phyloP scores from a whole-genome alignment of 92 coral and sea anemone species.

The Porites lobata region DNA sequence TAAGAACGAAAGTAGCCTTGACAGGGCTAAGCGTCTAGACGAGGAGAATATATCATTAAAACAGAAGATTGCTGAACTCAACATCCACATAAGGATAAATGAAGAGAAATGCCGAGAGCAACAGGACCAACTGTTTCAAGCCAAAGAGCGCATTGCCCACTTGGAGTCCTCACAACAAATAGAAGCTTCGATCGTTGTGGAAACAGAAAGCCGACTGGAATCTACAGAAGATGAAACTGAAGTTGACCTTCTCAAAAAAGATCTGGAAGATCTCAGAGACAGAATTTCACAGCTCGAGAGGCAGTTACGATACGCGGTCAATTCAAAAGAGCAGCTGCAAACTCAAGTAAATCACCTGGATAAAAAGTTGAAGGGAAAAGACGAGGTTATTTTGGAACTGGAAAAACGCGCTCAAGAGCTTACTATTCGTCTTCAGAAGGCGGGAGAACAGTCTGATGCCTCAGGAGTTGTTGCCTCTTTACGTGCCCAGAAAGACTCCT shows the following conservation, averaged over 20 bases:
- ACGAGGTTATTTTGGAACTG: constrained; percentile 86
- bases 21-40: constrained; percentile 84
- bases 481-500: constrained; percentile 83
- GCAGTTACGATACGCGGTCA: constrained; percentile 75
- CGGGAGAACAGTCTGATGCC: constrained; percentile 89
- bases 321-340: constrained; percentile 81
- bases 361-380: constrained; percentile 78
- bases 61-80: constrained; percentile 83
- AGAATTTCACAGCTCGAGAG: constrained; percentile 85
- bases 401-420: constrained; percentile 82
- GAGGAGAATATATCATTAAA: constrained; percentile 86
- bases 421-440: constrained; percentile 79
- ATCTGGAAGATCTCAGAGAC: constrained; percentile 82
- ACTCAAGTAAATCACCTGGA: constrained; percentile 68
- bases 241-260: constrained; percentile 76
- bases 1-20: constrained; percentile 85
- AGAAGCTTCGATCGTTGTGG: constrained; percentile 59
- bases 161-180: constrained; percentile 71
- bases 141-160: constrained; percentile 76
- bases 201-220: constrained; percentile 44
- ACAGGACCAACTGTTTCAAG: constrained; percentile 75
- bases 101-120: constrained; percentile 91
- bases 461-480: constrained; percentile 87
- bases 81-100: constrained; percentile 66
- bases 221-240: constrained; percentile 84